These are phyloP conservation scores for Drosophila neoperkinsi DNA, from an alignment of 2,888 invertebrate species.

Conservation along the genomic window DNA sequence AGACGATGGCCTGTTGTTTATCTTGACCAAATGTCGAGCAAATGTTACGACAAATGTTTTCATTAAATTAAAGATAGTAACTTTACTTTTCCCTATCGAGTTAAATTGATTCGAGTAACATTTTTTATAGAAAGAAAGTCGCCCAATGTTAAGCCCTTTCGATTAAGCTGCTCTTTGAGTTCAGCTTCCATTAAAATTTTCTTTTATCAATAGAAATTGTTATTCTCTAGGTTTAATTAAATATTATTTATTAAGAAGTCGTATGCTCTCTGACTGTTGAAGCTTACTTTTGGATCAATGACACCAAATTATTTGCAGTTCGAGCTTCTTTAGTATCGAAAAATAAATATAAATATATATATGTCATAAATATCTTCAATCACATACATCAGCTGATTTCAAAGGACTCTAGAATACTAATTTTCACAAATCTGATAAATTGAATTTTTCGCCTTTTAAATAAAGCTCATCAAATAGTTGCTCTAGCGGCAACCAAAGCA, in stretches of 20 bases:
- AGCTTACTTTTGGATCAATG: neutral
- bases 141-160: neutral
- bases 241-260: neutral
- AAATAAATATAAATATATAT: neutral
- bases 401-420: neutral
- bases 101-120: neutral
- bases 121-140: neutral
- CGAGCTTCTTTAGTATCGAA: neutral
- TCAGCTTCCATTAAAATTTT: neutral
- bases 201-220: neutral
- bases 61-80: conserved; percentile 4
- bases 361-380: neutral
- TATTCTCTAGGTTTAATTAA: neutral
- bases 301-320: neutral
- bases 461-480: conserved; percentile 21
- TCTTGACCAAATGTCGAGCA: conserved; percentile 6
- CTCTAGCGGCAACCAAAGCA: neutral
- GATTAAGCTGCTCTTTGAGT: neutral
- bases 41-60: neutral
- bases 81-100: neutral
- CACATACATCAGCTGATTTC: neutral
- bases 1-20: neutral
- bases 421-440: neutral
- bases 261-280: neutral
- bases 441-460: neutral